Conservation (phyloP, 2,113 vertebrate species). For the Tupaia tana region DNA sequence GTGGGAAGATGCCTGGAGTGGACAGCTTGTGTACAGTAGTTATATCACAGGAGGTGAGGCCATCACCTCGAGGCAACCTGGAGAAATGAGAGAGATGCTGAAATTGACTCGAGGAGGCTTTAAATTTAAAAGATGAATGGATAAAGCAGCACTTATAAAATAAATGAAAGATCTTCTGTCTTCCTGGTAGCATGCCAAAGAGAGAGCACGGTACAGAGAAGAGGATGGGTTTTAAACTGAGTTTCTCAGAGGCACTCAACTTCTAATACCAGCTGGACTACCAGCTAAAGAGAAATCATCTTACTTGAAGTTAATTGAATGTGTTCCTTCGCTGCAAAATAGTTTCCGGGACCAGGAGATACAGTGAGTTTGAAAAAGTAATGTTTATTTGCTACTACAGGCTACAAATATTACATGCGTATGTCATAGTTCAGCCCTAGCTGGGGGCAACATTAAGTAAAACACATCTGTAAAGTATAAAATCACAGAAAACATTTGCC, state of each 20-base stretch:
- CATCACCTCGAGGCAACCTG: neutral
- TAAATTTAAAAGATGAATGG: neutral
- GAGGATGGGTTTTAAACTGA: neutral
- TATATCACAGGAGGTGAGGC: too few species aligned
- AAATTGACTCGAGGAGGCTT: neutral
- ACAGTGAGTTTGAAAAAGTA: neutral
- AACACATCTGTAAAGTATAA: neutral
- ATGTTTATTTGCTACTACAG: neutral
- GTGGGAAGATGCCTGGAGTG: neutral
- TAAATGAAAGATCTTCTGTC: neutral
- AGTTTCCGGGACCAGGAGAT: neutral
- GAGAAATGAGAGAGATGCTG: neutral
- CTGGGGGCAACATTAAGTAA: neutral
- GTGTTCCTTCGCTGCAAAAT: neutral
- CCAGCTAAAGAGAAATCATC: neutral
- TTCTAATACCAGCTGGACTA: neutral
- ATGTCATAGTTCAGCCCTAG: neutral
- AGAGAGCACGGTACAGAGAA: neutral
- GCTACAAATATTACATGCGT: neutral
- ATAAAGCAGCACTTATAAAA: neutral
- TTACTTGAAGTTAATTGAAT: neutral
- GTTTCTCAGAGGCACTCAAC: neutral
- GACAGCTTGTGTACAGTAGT: neutral
- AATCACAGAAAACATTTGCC: neutral
- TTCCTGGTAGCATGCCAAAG: neutral